These are phyloP conservation scores for Andrena camellia DNA, from an alignment of 2,888 invertebrate genomes.

Conservation along the genomic window DNA sequence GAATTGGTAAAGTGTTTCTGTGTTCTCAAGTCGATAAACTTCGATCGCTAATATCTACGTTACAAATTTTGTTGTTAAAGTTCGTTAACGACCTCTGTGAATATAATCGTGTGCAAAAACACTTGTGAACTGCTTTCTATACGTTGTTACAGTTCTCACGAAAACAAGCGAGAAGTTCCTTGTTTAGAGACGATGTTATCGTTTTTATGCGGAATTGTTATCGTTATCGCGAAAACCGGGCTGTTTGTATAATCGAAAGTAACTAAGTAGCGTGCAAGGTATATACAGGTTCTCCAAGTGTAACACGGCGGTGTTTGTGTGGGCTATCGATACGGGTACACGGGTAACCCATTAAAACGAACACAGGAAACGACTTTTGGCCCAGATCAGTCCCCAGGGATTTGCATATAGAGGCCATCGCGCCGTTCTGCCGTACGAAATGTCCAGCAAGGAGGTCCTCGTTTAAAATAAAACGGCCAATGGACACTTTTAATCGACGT, in stretches of 20 bases:
- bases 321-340: slow-evolving; percentile 43
- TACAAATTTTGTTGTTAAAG: no score
- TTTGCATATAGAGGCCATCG: slow-evolving; percentile 48
- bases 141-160: not conserved
- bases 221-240: slow-evolving; percentile 40
- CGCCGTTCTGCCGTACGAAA: not conserved
- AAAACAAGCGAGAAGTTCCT: slow-evolving; percentile 15
- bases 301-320: not conserved
- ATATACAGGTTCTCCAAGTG: slow-evolving; percentile 22
- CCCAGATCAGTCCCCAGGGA: slow-evolving; percentile 34
- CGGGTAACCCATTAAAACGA: slow-evolving; percentile 49
- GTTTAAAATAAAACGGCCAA: not conserved
- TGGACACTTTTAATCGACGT: not conserved
- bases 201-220: slow-evolving; percentile 33
- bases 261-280: slow-evolving; percentile 12
- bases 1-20: no score
- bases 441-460: not conserved
- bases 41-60: no score
- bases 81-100: no score
- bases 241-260: slow-evolving; percentile 27
- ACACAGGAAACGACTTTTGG: slow-evolving; percentile 57
- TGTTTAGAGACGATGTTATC: slow-evolving; percentile 21
- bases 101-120: not conserved
- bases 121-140: not conserved
- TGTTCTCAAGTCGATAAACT: no score